phyloP scores from a whole-genome alignment of 2,888 invertebrate genomes.

The Unio delphinus region DNA sequence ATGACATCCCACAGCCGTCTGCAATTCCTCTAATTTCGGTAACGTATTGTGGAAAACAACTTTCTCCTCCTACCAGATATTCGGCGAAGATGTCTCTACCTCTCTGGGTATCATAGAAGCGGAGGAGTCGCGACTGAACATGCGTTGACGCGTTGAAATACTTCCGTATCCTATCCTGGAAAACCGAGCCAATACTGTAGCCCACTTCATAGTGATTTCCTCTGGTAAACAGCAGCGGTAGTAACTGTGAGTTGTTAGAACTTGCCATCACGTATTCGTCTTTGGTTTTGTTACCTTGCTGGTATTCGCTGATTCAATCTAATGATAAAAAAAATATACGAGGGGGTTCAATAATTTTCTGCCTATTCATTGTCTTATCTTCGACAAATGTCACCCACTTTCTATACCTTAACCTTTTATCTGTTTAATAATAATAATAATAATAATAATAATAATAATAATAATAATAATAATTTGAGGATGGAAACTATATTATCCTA shows the following conservation, averaged over 20 bases:
- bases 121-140: slow-evolving; percentile 14
- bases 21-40: slow-evolving; percentile 34
- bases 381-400: too few relatives aligned
- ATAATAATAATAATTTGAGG: too few relatives aligned
- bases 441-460: too few relatives aligned
- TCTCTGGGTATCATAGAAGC: slow-evolving; percentile 14
- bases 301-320: too few relatives aligned
- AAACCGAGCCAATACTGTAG: slow-evolving; percentile 23
- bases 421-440: too few relatives aligned
- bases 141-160: slow-evolving; percentile 15
- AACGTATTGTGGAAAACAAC: slow-evolving; percentile 29
- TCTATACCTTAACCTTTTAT: too few relatives aligned
- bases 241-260: not conserved
- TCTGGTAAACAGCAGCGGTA: slow-evolving; percentile 10
- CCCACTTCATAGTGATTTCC: slow-evolving; percentile 35
- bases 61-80: slow-evolving; percentile 14
- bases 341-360: too few relatives aligned
- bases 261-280: slow-evolving; percentile 5
- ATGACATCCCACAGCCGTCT: slow-evolving; percentile 31
- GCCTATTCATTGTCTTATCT: too few relatives aligned
- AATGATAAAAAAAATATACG: too few relatives aligned
- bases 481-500: too few relatives aligned
- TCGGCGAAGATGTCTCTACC: slow-evolving; percentile 21
- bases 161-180: slow-evolving; percentile 16
- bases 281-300: not conserved